These are phyloP conservation scores for Eristalis arbustorum DNA, from an alignment of 2,888 invertebrate species.

Conservation along the genomic window DNA sequence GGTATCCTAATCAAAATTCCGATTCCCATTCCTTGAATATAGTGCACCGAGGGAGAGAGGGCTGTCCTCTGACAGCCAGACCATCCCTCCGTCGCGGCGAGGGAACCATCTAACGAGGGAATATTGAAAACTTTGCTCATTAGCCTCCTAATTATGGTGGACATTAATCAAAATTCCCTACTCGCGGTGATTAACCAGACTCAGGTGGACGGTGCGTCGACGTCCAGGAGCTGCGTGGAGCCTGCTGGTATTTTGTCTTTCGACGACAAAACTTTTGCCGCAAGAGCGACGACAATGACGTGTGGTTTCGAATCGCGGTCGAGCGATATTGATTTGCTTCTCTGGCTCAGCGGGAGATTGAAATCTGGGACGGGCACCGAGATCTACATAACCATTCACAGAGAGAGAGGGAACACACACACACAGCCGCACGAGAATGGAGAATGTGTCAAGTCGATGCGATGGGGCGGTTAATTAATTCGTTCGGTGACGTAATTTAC, in stretches of 20 bases:
- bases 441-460: constrained; percentile 46
- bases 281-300: constrained; percentile 31
- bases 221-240: not conserved
- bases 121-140: constrained; percentile 71
- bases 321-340: constrained; percentile 46
- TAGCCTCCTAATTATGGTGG: constrained; percentile 72
- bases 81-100: not conserved
- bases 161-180: constrained; percentile 73
- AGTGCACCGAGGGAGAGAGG: not conserved
- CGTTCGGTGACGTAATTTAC: constrained; percentile 43
- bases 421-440: not conserved
- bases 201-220: constrained; percentile 20
- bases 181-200: constrained; percentile 69
- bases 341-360: constrained; percentile 18
- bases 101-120: constrained; percentile 30
- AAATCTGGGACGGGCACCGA: constrained; percentile 28
- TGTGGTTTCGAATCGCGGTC: constrained; percentile 43
- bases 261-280: not conserved
- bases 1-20: constrained; percentile 80
- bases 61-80: not conserved
- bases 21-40: constrained; percentile 70
- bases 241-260: constrained; percentile 29
- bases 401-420: not conserved
- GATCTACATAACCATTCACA: constrained; percentile 29
- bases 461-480: constrained; percentile 52